Evolutionary conservation across 2,888 invertebrate species (phyloP), one percentile per base, ranked within the genome.

Genomic region (Papilio elwesi): DNA sequence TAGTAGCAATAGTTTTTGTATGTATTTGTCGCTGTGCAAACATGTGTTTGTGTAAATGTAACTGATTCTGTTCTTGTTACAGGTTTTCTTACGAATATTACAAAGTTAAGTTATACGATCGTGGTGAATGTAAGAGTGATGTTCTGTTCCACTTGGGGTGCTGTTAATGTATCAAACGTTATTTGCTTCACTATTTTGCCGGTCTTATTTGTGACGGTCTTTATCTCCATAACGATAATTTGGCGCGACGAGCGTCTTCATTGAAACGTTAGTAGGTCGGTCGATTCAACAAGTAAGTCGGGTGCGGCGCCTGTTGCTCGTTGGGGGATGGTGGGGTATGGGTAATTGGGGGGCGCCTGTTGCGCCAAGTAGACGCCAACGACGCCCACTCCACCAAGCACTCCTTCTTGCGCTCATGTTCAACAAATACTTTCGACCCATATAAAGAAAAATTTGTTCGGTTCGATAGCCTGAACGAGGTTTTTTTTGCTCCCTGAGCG

Each of bases 231-330:
- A 71, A 68, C 68, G 76, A 78, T 77, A 77, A 79, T 80, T 77
- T 80, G 74, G 77, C 80, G 85, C 86, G 84, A 85, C 85, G 83
- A 81, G 80, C 85, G 84, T 87, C 87, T 90, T 90, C 84, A 82
- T 84, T 83, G 86, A 81, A 84, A 86, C 90, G 89, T 93, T 92
- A 91, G 87, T 93, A 93, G 93, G 93, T 93, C 93, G 93, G 92
- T 93, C 93, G 92, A 93, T 93, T 93, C 93, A 93, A 93, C 93
- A 93, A 93, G 92, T 91, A 90, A 88, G 87, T 86, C 87, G 87
- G 88, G 87, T 83, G 86, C 87, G 86, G 88, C 85, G 90, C 90
- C 91, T 90, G 92, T 93, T 91, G 93, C 91, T 88, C 88, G 83
- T 81, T 83, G 83, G 85, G 81, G 78, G 74, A 63, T 71, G 64